Base-by-base conservation (phyloP, 2,797 vertebrate species). In the Pristis pectinata region DNA sequence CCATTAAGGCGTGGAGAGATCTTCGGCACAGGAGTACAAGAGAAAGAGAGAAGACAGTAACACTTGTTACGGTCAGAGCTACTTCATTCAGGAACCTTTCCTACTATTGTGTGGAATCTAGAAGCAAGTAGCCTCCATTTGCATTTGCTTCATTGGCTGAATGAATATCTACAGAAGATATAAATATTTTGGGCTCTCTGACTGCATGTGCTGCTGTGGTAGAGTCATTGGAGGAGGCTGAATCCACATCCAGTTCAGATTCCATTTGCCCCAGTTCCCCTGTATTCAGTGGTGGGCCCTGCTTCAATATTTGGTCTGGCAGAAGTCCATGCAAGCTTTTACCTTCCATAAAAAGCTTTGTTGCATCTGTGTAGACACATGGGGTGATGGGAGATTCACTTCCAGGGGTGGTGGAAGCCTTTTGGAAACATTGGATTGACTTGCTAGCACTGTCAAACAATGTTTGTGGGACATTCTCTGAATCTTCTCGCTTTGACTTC, bases 81-180 rank as follows among this genome's bases (percentile, higher is more conserved):
- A 37, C n/a, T 67, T 6, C 37, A 37, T 15, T 59, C 34, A 17
- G 83, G 53, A 87, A 2, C 53, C 17, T 27, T 91, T 91, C n/a
- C 22, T 24, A 37, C 17, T 89, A 89, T 34, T 91, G 87, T 67
- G 87, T 41, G n/a, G 87, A 91, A 67, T 91, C 87, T 17, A 91
- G 61, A n/a, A 37, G 19, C 87, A 91, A 91, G 61, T 67, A 91
- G n/a, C 87, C 87, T 41, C 87, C 87, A 37, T 91, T 91, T 91
- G 87, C 87, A 91, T 91, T 91, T 64, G 87, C 87, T 91, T 91
- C 87, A 91, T 91, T 91, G 87, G 87, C 87, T 10, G 87, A 91
- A 67, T 91, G 87, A 67, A 91, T 91, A 22, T 91, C 87, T 8
- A 91, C 61, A 19, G 87, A 91, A 67, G 87, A 91, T 67, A 91